A percentile compares a stretch with the other conserved stretches of the same genome.
phyloP scores from a whole-genome alignment of 1,140 invertebrate species.

The Halotydeus destructor region DNA sequence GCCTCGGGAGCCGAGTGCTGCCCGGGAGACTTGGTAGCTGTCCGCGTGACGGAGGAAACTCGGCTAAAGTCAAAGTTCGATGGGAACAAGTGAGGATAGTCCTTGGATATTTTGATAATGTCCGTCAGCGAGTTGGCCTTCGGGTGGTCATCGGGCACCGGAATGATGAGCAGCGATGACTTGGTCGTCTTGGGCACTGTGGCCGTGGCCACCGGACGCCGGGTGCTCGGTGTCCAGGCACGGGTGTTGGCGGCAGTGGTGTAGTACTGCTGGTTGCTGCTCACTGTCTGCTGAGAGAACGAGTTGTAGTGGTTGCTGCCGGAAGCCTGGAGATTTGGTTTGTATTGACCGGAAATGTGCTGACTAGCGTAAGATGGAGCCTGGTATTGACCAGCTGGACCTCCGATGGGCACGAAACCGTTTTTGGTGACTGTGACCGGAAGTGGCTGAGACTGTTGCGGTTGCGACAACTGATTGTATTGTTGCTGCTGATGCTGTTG shows the following conservation, averaged over 20 bases:
- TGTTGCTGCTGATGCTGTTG: slow-evolving; percentile 5
- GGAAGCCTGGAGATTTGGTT: background rate
- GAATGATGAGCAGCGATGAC: slow-evolving; percentile 3
- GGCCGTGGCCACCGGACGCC: background rate
- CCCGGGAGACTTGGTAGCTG: too few species aligned
- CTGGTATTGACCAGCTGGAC: too few species aligned
- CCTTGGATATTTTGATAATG: background rate
- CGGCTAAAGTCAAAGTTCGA: background rate
- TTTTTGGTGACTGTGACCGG: background rate
- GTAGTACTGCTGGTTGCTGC: background rate
- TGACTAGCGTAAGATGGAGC: too few species aligned
- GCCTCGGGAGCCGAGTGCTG: too few species aligned
- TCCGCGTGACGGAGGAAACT: too few species aligned
- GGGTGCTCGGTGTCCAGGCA: background rate
- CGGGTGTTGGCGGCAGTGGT: background rate
- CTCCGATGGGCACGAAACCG: slow-evolving; percentile 2
- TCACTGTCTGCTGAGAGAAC: background rate
- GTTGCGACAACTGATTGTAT: background rate
- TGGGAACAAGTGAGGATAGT: slow-evolving; percentile 9
- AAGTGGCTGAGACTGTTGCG: background rate
- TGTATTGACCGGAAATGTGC: background rate
- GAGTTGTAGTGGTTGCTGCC: background rate
- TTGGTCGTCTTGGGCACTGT: background rate
- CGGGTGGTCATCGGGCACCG: slow-evolving; percentile 9
- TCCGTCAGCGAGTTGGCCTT: background rate